A percentile compares a stretch with the other conserved stretches of the same genome.
These are phyloP conservation scores for Leucophora obtusa DNA, from an alignment of 2,888 invertebrate species.

Conservation along the genomic window DNA sequence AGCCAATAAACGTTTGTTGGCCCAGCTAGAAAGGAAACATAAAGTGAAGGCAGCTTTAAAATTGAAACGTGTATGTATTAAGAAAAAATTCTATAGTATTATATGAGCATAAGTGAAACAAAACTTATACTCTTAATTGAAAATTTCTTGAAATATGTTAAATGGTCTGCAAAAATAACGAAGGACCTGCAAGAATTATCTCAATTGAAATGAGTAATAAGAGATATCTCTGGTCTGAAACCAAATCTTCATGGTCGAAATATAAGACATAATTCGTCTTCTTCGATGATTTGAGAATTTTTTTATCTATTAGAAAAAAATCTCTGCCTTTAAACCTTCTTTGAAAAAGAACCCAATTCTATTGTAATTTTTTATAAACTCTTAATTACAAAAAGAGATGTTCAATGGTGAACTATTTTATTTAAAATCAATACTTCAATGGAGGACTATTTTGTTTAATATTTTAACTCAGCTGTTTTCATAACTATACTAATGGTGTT, in stretches of 20 bases:
- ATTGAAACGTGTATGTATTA: constrained; percentile 78
- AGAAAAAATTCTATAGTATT: constrained; percentile 16
- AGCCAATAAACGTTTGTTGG: constrained; percentile 75
- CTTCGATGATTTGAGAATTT: constrained; percentile 25
- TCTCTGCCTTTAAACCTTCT: constrained; percentile 43
- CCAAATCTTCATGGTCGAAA: not conserved
- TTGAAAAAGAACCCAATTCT: constrained; percentile 56
- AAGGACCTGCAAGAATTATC: constrained; percentile 26
- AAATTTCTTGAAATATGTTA: constrained; percentile 40
- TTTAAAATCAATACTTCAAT: too few relatives aligned
- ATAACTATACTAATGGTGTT: too few relatives aligned
- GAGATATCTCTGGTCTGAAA: not conserved
- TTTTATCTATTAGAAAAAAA: constrained; percentile 16
- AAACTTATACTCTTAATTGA: not conserved
- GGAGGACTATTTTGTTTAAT: too few relatives aligned
- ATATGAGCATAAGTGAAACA: constrained; percentile 1
- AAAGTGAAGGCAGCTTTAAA: constrained; percentile 77
- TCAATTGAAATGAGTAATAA: constrained; percentile 17
- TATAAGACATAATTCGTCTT: not conserved
- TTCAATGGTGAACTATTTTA: too few relatives aligned
- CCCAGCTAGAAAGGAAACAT: constrained; percentile 76
- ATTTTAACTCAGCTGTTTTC: too few relatives aligned
- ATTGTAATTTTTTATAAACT: constrained; percentile 32
- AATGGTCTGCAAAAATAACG: not conserved
- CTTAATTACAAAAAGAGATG: too few relatives aligned